These are phyloP conservation scores for Potamilus streckersoni DNA, from an alignment of 1,140 invertebrate species.

Conservation along the genomic window DNA sequence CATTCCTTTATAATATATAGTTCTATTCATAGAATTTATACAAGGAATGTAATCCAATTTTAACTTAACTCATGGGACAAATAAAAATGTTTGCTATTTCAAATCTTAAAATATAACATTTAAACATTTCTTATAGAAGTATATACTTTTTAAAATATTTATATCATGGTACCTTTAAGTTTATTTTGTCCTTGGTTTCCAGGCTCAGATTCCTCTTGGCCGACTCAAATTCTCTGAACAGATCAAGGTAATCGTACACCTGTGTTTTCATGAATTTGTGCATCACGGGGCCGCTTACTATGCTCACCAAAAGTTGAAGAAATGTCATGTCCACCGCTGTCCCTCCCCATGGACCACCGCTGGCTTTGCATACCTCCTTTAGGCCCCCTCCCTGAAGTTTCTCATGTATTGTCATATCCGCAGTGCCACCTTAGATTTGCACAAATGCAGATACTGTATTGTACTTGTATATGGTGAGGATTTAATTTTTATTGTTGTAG, in stretches of 20 bases:
- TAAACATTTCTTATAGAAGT: too few species aligned
- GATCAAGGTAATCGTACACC: conserved; percentile 12
- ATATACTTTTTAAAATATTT: too few species aligned
- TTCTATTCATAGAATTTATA: too few species aligned
- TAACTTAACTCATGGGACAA: too few species aligned
- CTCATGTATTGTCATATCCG: conserved; percentile 10
- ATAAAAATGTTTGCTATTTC: too few species aligned
- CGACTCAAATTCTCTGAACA: conserved; percentile 18
- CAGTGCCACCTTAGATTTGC: background rate
- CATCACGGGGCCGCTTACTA: background rate
- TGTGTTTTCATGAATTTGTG: conserved; percentile 1
- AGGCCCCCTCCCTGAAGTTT: background rate
- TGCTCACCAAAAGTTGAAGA: background rate
- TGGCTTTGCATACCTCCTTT: background rate
- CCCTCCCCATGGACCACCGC: conserved; percentile 9
- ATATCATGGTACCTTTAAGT: background rate
- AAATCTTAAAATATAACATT: too few species aligned
- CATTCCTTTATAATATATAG: too few species aligned
- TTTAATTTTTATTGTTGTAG: background rate
- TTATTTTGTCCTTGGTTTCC: background rate
- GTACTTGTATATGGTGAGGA: background rate
- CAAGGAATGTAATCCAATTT: too few species aligned
- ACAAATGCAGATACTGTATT: background rate
- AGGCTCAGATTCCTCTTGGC: conserved; percentile 4
- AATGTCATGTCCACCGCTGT: background rate